phyloP scores from a whole-genome alignment of 2,888 invertebrate species.

The Aspidapion aeneum region DNA sequence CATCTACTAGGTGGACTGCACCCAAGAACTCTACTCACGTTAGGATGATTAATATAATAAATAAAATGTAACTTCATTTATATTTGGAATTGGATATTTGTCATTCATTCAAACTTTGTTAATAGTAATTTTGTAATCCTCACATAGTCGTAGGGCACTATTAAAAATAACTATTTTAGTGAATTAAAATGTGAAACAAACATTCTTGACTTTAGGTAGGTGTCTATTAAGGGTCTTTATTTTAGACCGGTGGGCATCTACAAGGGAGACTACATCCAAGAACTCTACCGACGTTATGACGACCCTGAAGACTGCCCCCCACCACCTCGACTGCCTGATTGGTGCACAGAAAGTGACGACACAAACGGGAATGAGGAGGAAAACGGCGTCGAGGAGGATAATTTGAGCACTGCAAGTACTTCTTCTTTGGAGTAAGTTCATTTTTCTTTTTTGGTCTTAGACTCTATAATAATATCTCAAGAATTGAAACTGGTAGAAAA shows the following conservation, averaged over 20 bases:
- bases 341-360: slow-evolving; percentile 67
- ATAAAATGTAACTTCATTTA: no score
- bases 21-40: no score
- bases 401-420: slow-evolving; percentile 6
- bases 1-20: slow-evolving; percentile 96
- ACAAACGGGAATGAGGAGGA: slow-evolving; percentile 34
- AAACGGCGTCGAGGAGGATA: slow-evolving; percentile 20
- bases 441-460: slow-evolving; percentile 4
- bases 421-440: slow-evolving; percentile 14
- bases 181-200: no score
- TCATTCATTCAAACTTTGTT: no score
- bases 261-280: slow-evolving; percentile 91
- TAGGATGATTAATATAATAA: no score
- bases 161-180: no score
- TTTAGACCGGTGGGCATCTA: slow-evolving; percentile 92
- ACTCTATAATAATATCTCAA: slow-evolving; percentile 17
- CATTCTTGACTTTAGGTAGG: no score
- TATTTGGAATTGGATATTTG: no score
- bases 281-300: slow-evolving; percentile 79
- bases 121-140: no score
- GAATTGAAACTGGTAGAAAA: not conserved
- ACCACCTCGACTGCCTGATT: slow-evolving; percentile 78
- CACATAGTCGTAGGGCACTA: no score
- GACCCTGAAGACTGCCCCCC: slow-evolving; percentile 65
- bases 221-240: no score